Evolutionary conservation across 2,888 invertebrate species (phyloP), one percentile per base, ranked within the genome.

Genomic region (Himalopsyche anomala): DNA sequence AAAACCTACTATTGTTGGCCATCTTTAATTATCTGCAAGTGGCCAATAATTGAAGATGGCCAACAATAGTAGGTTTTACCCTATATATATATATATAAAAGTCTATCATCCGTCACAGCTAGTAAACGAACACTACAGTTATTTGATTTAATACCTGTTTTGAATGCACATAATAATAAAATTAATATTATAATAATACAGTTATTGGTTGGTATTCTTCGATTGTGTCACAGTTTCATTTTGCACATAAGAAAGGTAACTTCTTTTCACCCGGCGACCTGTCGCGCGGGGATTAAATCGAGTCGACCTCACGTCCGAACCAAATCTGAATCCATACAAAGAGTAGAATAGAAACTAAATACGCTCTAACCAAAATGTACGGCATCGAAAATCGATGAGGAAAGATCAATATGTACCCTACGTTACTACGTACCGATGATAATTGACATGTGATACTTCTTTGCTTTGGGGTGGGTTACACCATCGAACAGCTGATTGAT

Each of bases 371-470:
- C 62, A 11, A 62, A 62, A 62, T 62, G 40, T 85, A 85, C 55
- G 85, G 85, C 79, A 84, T 86, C 86, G 54, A 84, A 82, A 86
- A 86, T 86, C 86, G 86, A 85, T 62, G 62, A 19, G 3, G 5
- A 11, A 4, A 62, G 62, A 62, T 62, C 62, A 19, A 62, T 62
- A 62, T 62, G 19, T 62, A 9, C n/a, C 62, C 19, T 62, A 19
- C 62, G 62, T 62, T 8, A 19, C 19, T 19, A 19, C 62, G 62
- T 62, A 62, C 28, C 62, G 11, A 9, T 62, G 28, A 62, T 62
- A 62, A 62, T 62, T 62, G 62, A 62, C 19, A 62, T 62, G 62
- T 19, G 62, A 62, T 62, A 19, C 62, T 19, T 51, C 4, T 12
- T 2, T 15, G 51, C 51, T 51, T 62, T 3, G 62, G 62, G 62